Evolutionary conservation across 2,888 invertebrate species (phyloP).

Genomic region (Conistra vaccinii): DNA sequence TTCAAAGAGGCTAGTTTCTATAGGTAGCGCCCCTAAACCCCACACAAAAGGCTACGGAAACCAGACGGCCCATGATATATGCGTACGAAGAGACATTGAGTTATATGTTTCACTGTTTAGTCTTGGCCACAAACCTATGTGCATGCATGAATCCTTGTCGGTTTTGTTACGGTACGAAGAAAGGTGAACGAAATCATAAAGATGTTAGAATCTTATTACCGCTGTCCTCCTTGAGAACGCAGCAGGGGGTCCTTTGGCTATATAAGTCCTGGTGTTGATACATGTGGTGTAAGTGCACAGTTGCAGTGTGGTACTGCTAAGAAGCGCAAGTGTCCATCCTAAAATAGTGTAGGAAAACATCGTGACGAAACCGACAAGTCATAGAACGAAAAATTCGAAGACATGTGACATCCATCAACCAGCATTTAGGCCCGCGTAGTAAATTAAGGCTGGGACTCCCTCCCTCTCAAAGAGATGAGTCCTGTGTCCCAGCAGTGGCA

Average conservation of each 20-base stretch:
- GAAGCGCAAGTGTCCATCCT: too few species aligned
- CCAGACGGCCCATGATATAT: slow-evolving; percentile 25
- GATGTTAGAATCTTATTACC: too few species aligned
- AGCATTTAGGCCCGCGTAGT: background rate
- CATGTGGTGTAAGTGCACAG: too few species aligned
- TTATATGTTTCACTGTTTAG: slow-evolving; percentile 46
- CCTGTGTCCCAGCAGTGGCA: background rate
- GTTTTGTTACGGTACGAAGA: background rate
- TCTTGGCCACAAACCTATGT: slow-evolving; percentile 11
- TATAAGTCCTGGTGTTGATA: too few species aligned
- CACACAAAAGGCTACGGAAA: slow-evolving; percentile 23
- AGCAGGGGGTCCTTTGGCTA: too few species aligned
- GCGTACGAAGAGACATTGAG: slow-evolving; percentile 34
- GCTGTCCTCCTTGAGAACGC: too few species aligned
- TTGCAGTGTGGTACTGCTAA: too few species aligned
- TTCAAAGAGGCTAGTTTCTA: slow-evolving; percentile 3
- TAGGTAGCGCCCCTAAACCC: slow-evolving; percentile 1
- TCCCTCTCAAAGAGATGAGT: background rate
- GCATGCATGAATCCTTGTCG: background rate
- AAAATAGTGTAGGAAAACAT: background rate
- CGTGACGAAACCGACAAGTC: background rate
- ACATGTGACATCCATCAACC: background rate
- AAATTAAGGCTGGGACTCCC: too few species aligned
- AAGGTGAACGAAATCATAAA: background rate
- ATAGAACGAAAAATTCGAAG: background rate